These are phyloP conservation scores for Drosophila sucinea DNA, from an alignment of 1,140 invertebrate species.

Conservation along the genomic window DNA sequence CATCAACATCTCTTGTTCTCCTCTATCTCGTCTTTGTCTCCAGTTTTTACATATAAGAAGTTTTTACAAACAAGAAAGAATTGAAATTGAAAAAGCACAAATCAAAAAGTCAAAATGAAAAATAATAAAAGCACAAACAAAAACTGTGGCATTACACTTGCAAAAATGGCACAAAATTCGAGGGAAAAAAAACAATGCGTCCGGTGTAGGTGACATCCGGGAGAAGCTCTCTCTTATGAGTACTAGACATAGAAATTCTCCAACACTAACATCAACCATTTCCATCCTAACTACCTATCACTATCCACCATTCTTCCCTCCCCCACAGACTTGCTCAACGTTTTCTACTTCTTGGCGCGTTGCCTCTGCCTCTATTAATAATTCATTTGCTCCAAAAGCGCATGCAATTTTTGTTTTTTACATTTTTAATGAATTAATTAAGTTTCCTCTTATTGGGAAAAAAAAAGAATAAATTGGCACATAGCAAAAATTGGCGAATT, in stretches of 20 bases:
- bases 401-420: conserved; percentile 50
- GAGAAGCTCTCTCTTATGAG: conserved; percentile 50
- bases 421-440: conserved; percentile 69
- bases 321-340: not conserved
- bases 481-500: conserved; percentile 27
- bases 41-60: too few species aligned
- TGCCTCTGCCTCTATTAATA: conserved; percentile 58
- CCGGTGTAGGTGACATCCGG: conserved; percentile 49
- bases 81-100: conserved; percentile 39
- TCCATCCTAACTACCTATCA: not conserved
- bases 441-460: conserved; percentile 33
- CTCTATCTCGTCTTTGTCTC: conserved; percentile 36
- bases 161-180: conserved; percentile 50
- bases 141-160: conserved; percentile 57
- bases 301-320: not conserved
- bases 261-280: not conserved
- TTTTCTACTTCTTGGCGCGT: conserved; percentile 10
- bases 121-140: conserved; percentile 5
- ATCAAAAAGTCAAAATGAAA: not conserved
- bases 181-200: conserved; percentile 1
- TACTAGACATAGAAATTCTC: conserved; percentile 30
- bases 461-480: conserved; percentile 33
- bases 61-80: conserved; percentile 50
- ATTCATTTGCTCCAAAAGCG: conserved; percentile 69
- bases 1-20: not conserved